Evolutionary conservation across 2,888 invertebrate genomes (phyloP).

Genomic region (Petrophora chlorosata): DNA sequence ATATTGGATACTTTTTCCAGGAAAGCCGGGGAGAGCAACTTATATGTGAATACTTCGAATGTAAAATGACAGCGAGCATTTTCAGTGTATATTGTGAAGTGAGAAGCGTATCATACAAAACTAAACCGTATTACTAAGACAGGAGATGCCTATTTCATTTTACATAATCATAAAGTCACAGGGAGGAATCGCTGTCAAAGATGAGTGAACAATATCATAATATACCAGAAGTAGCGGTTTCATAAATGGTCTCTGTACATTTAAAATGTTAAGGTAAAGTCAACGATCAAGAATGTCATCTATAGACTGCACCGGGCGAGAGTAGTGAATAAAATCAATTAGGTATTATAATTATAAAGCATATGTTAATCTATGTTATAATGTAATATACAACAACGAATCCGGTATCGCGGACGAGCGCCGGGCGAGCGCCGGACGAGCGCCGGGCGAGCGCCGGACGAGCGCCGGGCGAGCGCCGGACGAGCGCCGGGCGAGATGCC

Average conservation of each 20-base stretch:
- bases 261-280: neutral
- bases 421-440: neutral
- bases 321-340: constrained; percentile 28
- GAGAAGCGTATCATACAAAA: too few species aligned
- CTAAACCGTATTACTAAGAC: too few species aligned
- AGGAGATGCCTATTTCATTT: too few species aligned
- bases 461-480: constrained; percentile 4
- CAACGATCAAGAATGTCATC: constrained; percentile 32
- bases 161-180: too few species aligned
- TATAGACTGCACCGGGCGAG: constrained; percentile 14
- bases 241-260: neutral
- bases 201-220: too few species aligned
- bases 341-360: constrained; percentile 33
- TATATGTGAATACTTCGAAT: too few species aligned
- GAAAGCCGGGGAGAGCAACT: too few species aligned
- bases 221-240: neutral
- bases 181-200: too few species aligned
- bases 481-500: constrained; percentile 10
- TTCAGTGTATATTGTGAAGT: too few species aligned
- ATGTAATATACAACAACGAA: constrained; percentile 34
- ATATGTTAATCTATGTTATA: constrained; percentile 35
- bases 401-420: constrained; percentile 14
- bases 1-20: too few species aligned
- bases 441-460: constrained; percentile 1
- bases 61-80: too few species aligned